phyloP scores from a whole-genome alignment of 2,113 vertebrate genomes.

The Sebastes fasciatus region DNA sequence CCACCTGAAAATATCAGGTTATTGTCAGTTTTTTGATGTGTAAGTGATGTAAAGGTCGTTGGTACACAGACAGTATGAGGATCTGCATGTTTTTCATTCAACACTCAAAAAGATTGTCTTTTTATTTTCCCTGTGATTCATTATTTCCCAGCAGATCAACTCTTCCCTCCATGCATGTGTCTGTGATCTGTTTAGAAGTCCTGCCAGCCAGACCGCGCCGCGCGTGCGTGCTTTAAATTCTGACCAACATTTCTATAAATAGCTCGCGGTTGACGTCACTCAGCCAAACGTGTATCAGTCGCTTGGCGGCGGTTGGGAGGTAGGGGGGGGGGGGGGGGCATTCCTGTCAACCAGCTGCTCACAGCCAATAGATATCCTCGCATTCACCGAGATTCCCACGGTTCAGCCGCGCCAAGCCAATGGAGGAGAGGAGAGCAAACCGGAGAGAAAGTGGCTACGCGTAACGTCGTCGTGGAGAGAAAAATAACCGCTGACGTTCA shows the following conservation, averaged over 20 bases:
- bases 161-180: slow-evolving; percentile 39
- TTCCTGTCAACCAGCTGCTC: slow-evolving; percentile 43
- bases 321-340: not conserved
- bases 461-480: slow-evolving; percentile 52
- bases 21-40: too few species aligned
- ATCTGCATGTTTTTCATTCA: slow-evolving; percentile 19
- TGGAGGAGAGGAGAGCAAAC: slow-evolving; percentile 19
- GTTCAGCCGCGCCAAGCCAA: slow-evolving; percentile 60
- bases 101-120: not conserved
- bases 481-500: slow-evolving; percentile 71
- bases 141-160: slow-evolving; percentile 36
- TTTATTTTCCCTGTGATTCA: slow-evolving; percentile 30
- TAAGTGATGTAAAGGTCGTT: not conserved
- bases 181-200: slow-evolving; percentile 62
- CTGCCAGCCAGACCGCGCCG: slow-evolving; percentile 59
- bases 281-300: slow-evolving; percentile 77
- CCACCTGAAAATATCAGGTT: too few species aligned
- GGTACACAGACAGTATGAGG: not conserved
- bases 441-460: slow-evolving; percentile 45
- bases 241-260: slow-evolving; percentile 84
- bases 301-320: slow-evolving; percentile 34
- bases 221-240: slow-evolving; percentile 76
- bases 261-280: slow-evolving; percentile 75
- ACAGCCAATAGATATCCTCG: slow-evolving; percentile 62
- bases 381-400: slow-evolving; percentile 65